Evolutionary conservation across 92 coral and sea anemone species (phyloP).

Genomic region (Siderastrea siderea): DNA sequence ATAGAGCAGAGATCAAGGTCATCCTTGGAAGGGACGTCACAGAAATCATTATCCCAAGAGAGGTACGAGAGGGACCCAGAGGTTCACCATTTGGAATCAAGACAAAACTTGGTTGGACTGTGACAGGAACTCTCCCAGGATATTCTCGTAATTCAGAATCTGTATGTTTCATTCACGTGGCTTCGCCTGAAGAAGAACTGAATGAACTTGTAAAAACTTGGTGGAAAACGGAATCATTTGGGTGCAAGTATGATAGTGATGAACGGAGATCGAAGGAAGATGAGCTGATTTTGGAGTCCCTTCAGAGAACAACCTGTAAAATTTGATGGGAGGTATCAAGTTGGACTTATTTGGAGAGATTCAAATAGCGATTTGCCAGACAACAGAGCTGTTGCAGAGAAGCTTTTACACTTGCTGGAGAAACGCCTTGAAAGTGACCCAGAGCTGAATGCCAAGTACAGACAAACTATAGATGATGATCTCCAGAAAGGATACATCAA

Average conservation of each 20-base stretch:
- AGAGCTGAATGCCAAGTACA: constrained; percentile 17
- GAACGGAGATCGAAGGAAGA: constrained; percentile 33
- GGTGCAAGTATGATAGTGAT: constrained; percentile 29
- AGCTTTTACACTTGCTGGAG: constrained; percentile 25
- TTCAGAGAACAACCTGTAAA: constrained; percentile 41
- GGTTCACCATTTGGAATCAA: constrained; percentile 15
- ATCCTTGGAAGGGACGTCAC: too few species aligned
- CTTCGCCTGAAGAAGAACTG: constrained; percentile 44
- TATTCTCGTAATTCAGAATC: too few species aligned
- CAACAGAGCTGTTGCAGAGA: constrained; percentile 8
- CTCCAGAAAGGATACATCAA: constrained; percentile 37
- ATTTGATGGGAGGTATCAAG: constrained; percentile 60
- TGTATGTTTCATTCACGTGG: constrained; percentile 1
- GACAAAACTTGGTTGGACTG: too few species aligned
- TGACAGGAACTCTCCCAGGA: too few species aligned
- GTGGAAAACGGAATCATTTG: constrained; percentile 27
- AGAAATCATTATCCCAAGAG: too few species aligned
- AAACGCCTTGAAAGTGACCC: constrained; percentile 22
- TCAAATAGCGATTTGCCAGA: too few species aligned
- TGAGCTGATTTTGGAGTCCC: constrained; percentile 39
- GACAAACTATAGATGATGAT: constrained; percentile 39
- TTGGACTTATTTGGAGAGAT: constrained; percentile 52
- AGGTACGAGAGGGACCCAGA: too few species aligned
- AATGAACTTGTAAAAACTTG: background rate
- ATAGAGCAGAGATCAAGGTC: too few species aligned